Percentiles rank a stretch among this genome's conserved stretches.
phyloP scores from a whole-genome alignment of 2,797 vertebrate genomes.

The Zenarchopterus dispar region DNA sequence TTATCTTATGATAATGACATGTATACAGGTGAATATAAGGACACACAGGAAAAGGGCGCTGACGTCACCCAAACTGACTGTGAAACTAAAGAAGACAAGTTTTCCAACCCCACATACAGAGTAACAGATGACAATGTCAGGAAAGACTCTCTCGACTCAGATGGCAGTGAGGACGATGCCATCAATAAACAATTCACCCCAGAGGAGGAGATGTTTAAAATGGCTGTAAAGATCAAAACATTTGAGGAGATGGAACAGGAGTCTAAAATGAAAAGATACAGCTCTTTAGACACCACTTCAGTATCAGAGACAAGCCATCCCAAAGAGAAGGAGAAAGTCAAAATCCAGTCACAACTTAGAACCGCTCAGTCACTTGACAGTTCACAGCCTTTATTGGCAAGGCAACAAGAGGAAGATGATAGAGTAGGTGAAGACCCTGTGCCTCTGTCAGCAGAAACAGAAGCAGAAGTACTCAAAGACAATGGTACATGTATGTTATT shows the following conservation, averaged over 20 bases:
- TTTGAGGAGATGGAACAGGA: slow-evolving; percentile 96
- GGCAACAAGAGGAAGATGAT: slow-evolving; percentile 17
- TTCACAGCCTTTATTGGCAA: slow-evolving; percentile 15
- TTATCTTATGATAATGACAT: slow-evolving; percentile 53
- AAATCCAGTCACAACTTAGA: slow-evolving; percentile 18
- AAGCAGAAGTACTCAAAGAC: slow-evolving; percentile 19
- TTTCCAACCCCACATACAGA: slow-evolving; percentile 79
- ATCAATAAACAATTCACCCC: slow-evolving; percentile 87
- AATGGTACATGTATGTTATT: background rate
- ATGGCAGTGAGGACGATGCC: slow-evolving; percentile 46
- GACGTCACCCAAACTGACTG: slow-evolving; percentile 84
- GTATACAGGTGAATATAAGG: slow-evolving; percentile 76
- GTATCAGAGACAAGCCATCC: slow-evolving; percentile 1
- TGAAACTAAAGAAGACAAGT: slow-evolving; percentile 76
- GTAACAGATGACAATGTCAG: slow-evolving; percentile 68
- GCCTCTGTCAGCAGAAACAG: slow-evolving; percentile 15
- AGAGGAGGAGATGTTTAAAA: slow-evolving; percentile 98
- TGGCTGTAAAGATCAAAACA: slow-evolving; percentile 95
- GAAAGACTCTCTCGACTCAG: slow-evolving; percentile 35
- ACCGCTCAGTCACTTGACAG: slow-evolving; percentile 17
- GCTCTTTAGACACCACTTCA: slow-evolving; percentile 33
- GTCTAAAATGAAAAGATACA: slow-evolving; percentile 83
- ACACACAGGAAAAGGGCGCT: slow-evolving; percentile 71
- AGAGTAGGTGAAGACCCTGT: slow-evolving; percentile 18
- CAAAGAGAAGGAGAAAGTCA: slow-evolving; percentile 17